A percentile compares a stretch with the other conserved stretches of the same genome.
These are phyloP conservation scores for Fragum whitleyi DNA, from an alignment of 2,888 invertebrate species.

Conservation along the genomic window DNA sequence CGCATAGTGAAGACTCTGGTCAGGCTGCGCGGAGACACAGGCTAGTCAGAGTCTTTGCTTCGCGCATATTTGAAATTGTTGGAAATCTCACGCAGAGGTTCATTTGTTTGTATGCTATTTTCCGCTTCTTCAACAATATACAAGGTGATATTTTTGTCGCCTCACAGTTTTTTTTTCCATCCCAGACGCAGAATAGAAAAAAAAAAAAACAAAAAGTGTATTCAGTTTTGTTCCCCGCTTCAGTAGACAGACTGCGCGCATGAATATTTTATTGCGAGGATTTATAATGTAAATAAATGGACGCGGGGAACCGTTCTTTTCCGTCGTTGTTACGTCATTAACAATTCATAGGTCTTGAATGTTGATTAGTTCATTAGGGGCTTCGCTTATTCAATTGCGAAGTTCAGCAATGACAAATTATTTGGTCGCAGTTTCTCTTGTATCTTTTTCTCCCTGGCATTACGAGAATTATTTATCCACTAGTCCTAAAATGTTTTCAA, in stretches of 20 bases:
- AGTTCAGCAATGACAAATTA: slow-evolving; percentile 15
- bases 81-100: too few species aligned
- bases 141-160: too few species aligned
- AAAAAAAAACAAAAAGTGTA: slow-evolving; percentile 4
- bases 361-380: slow-evolving; percentile 57
- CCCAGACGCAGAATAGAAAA: too few species aligned
- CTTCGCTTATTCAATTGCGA: slow-evolving; percentile 13
- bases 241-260: slow-evolving; percentile 10
- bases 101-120: too few species aligned
- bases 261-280: slow-evolving; percentile 14
- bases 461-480: too few species aligned
- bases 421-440: slow-evolving; percentile 4
- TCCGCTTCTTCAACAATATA: too few species aligned
- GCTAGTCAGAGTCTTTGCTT: too few species aligned
- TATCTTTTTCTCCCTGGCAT: background rate
- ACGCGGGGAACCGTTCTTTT: slow-evolving; percentile 6
- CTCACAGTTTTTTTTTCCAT: too few species aligned
- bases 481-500: slow-evolving; percentile 1
- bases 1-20: too few species aligned
- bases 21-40: too few species aligned
- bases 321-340: slow-evolving; percentile 47
- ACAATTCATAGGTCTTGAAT: slow-evolving; percentile 51
- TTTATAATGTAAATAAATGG: slow-evolving; percentile 23
- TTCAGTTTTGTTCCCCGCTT: background rate
- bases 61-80: too few species aligned